Evolutionary conservation across 2,113 vertebrate genomes (phyloP).

Genomic region (Eclectus roratus): DNA sequence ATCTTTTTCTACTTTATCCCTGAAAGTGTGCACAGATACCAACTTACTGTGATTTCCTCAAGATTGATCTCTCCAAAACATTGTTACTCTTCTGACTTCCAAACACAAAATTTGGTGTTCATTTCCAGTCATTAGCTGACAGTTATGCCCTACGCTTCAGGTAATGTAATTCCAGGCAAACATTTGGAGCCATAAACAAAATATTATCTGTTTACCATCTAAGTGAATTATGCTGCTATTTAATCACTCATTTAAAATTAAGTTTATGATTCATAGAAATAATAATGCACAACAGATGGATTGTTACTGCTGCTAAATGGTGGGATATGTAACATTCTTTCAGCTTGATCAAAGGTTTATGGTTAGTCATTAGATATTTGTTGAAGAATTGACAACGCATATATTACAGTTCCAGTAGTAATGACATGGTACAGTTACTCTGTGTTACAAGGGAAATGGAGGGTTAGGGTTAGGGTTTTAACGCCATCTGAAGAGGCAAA

Average conservation of each 20-base stretch:
- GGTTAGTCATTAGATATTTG: not conserved
- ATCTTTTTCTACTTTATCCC: not conserved
- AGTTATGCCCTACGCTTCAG: not conserved
- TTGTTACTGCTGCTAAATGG: not conserved
- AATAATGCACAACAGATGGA: conserved; percentile 25
- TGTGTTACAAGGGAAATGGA: not conserved
- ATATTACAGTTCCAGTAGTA: not conserved
- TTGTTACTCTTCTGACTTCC: not conserved
- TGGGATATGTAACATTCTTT: not conserved
- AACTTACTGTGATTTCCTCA: not conserved
- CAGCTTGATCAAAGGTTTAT: not conserved
- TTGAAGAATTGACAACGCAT: not conserved
- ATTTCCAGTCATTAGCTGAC: not conserved
- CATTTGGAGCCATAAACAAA: conserved; percentile 25
- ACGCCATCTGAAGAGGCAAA: not conserved
- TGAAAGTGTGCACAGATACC: not conserved
- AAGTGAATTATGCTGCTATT: conserved; percentile 15
- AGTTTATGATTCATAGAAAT: conserved; percentile 13
- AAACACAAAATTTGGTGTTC: not conserved
- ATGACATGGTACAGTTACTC: not conserved
- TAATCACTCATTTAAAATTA: conserved; percentile 34
- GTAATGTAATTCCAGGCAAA: conserved; percentile 28
- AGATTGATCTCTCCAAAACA: not conserved
- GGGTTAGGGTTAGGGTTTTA: not conserved
- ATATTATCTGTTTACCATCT: not conserved